phyloP scores from a whole-genome alignment of 2,888 invertebrate genomes.

The Melieria omissa region DNA sequence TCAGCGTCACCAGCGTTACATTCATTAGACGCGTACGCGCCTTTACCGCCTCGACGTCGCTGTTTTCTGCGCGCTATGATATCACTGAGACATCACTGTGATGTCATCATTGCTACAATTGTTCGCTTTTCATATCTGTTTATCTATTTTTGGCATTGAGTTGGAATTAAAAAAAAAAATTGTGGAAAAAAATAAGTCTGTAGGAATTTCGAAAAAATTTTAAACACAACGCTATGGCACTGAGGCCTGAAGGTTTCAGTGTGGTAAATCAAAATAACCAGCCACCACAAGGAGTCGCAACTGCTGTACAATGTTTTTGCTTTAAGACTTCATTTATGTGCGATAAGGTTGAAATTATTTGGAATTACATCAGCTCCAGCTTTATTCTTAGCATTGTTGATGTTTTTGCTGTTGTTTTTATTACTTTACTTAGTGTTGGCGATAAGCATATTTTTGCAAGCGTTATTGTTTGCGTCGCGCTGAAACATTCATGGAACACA shows the following conservation, averaged over 20 bases:
- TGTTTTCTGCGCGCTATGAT: no score
- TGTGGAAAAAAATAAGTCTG: not conserved
- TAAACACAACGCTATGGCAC: no score
- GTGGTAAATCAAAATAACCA: no score
- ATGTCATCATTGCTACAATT: not conserved
- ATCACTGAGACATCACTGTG: not conserved
- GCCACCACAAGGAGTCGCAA: not conserved
- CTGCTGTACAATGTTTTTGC: not conserved
- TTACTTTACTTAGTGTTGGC: not conserved
- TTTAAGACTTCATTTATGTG: not conserved
- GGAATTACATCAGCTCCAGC: conserved; percentile 8
- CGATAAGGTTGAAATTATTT: conserved; percentile 8
- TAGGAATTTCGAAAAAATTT: not conserved
- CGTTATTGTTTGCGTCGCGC: no score
- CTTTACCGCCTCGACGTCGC: no score
- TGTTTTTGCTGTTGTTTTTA: not conserved
- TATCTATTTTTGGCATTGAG: conserved; percentile 24
- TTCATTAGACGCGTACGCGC: no score
- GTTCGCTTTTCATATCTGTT: not conserved
- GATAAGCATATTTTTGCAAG: no score
- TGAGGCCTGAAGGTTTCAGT: no score
- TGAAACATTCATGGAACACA: no score
- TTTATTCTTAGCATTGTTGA: not conserved
- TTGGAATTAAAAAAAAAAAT: not conserved
- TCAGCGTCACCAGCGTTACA: no score